A percentile compares a stretch with the other conserved stretches of the same genome.
phyloP scores from a whole-genome alignment of 2,797 vertebrate genomes.

The Mormyrus proboscirostris region DNA sequence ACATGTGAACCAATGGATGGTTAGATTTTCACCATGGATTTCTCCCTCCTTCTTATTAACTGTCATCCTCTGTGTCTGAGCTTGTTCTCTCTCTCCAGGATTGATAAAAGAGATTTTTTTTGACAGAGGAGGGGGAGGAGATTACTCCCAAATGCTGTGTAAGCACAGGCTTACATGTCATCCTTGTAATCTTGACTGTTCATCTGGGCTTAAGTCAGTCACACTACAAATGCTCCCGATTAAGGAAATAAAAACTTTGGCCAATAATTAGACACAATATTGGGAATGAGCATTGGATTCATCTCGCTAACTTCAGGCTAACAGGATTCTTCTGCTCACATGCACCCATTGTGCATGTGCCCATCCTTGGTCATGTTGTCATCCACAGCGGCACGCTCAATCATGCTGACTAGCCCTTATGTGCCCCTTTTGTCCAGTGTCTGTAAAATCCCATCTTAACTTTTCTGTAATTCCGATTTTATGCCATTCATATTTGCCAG shows the following conservation, averaged over 20 bases:
- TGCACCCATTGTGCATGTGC: neutral
- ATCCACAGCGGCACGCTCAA: neutral
- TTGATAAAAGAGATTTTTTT: constrained; percentile 48
- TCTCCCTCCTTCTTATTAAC: constrained; percentile 30
- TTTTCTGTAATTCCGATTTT: constrained; percentile 46
- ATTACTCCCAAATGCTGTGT: constrained; percentile 73
- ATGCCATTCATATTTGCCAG: constrained; percentile 48
- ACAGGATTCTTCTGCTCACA: neutral
- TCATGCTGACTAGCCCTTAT: constrained; percentile 34
- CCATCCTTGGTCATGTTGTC: neutral
- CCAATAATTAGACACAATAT: constrained; percentile 32
- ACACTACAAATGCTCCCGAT: constrained; percentile 54
- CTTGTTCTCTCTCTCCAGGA: constrained; percentile 46
- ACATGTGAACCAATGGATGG: neutral
- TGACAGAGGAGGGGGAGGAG: constrained; percentile 30
- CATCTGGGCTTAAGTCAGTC: constrained; percentile 66
- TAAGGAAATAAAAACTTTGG: constrained; percentile 18
- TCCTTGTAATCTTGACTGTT: constrained; percentile 92
- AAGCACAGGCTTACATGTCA: constrained; percentile 77
- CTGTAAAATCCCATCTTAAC: constrained; percentile 34
- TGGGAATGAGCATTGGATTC: neutral
- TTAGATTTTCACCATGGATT: constrained; percentile 17
- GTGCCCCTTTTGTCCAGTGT: constrained; percentile 27
- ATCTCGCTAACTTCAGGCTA: neutral
- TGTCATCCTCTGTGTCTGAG: constrained; percentile 31